These are phyloP conservation scores for Dione vanillae DNA, from an alignment of 2,888 invertebrate species.

Conservation along the genomic window DNA sequence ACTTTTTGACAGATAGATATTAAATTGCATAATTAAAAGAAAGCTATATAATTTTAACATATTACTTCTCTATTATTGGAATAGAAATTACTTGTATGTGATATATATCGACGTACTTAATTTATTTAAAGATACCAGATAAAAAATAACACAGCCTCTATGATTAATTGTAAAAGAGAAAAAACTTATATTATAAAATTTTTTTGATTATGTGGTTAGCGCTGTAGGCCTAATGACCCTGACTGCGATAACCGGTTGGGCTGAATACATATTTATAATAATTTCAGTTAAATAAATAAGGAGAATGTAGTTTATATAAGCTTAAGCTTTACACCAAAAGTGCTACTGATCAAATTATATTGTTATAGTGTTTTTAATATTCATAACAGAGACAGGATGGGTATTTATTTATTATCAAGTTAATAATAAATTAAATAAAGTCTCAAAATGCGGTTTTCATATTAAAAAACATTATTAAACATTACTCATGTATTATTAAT, in stretches of 20 bases:
- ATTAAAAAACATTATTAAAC: too few relatives aligned
- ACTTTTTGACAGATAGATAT: not conserved
- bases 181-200: too few relatives aligned
- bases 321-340: constrained; percentile 20
- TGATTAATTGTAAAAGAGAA: too few relatives aligned
- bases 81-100: not conserved
- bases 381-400: too few relatives aligned
- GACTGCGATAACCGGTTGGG: too few relatives aligned
- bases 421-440: too few relatives aligned
- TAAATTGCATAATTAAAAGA: not conserved
- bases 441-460: too few relatives aligned
- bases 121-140: not conserved
- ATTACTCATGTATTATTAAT: too few relatives aligned
- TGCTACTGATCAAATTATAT: constrained; percentile 5
- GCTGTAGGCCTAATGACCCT: too few relatives aligned
- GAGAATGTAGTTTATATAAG: constrained; percentile 4
- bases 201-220: too few relatives aligned
- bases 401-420: too few relatives aligned
- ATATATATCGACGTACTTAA: constrained; percentile 18
- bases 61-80: too few relatives aligned
- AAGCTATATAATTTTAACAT: not conserved
- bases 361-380: not conserved
- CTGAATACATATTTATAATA: not conserved
- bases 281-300: not conserved
- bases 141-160: not conserved